Evolutionary conservation across 2,113 vertebrate species (phyloP).

Genomic region (Melozone crissalis): DNA sequence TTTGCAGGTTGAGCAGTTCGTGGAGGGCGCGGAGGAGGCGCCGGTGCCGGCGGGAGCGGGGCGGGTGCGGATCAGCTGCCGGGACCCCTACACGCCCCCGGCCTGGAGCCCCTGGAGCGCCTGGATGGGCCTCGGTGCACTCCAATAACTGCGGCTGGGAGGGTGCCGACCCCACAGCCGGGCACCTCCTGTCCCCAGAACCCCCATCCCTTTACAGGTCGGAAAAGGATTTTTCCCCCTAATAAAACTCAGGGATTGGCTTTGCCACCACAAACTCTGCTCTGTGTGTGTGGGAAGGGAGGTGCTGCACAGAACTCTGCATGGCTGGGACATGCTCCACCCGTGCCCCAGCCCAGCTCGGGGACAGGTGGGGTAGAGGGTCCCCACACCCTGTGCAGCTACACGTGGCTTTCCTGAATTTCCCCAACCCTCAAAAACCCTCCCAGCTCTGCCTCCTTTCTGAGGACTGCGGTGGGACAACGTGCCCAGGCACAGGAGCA

Average conservation of each 20-base stretch:
- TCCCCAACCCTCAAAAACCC: not conserved
- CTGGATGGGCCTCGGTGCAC: not conserved
- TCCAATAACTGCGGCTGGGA: accelerated
- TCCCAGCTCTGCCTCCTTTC: not conserved
- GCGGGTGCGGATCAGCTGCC: slow-evolving; percentile 52
- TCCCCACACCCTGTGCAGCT: not conserved
- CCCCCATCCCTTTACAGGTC: not conserved
- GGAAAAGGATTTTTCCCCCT: accelerated
- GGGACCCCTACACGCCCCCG: not conserved
- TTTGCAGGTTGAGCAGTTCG: not conserved
- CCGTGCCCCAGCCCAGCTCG: accelerated
- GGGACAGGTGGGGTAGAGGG: not conserved
- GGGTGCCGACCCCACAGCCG: accelerated
- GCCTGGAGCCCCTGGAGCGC: slow-evolving; percentile 45
- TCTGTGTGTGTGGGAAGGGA: not conserved
- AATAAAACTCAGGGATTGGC: not conserved
- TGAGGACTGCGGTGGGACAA: accelerated
- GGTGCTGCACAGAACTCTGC: not conserved
- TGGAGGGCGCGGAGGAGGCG: not conserved
- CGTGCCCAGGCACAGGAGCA: accelerated
- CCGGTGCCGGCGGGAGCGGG: accelerated
- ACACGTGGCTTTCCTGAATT: too few species aligned
- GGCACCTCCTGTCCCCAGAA: too few species aligned
- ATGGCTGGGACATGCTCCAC: not conserved
- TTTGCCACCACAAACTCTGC: accelerated